phyloP scores from a whole-genome alignment of 2,888 invertebrate genomes.

The Pilophorus perplexus region DNA sequence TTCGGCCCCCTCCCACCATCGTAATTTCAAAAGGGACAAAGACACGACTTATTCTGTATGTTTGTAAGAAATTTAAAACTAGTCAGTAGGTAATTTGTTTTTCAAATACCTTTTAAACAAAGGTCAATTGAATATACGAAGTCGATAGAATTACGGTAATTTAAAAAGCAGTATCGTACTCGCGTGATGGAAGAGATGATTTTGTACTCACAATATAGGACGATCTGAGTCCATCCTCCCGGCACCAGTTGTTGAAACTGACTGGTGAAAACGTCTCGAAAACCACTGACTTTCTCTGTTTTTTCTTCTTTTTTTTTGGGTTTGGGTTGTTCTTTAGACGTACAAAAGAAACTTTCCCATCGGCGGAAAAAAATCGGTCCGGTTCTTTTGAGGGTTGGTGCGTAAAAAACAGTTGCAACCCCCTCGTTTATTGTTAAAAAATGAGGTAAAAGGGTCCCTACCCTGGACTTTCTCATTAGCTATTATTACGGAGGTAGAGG shows the following conservation, averaged over 20 bases:
- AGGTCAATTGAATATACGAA: too few relatives aligned
- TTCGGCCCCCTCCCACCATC: too few relatives aligned
- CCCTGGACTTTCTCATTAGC: conserved; percentile 20
- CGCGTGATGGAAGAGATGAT: background rate
- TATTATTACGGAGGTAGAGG: conserved; percentile 14
- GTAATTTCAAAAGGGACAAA: too few relatives aligned
- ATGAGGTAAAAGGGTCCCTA: conserved; percentile 19
- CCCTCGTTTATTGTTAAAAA: conserved; percentile 11
- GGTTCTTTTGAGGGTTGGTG: background rate
- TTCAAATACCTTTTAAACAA: too few relatives aligned
- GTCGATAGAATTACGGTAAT: too few relatives aligned
- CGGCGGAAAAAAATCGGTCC: conserved; percentile 11
- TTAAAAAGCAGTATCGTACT: too few relatives aligned
- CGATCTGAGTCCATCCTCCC: too few relatives aligned
- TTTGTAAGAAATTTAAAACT: too few relatives aligned
- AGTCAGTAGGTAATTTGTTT: too few relatives aligned
- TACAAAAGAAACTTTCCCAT: conserved; percentile 24
- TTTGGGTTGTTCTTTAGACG: too few relatives aligned
- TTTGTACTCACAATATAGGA: background rate
- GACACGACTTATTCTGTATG: too few relatives aligned
- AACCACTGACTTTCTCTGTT: conserved; percentile 25
- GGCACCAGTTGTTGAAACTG: conserved; percentile 18
- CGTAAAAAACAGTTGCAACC: background rate
- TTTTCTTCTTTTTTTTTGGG: conserved; percentile 11
- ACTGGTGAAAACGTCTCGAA: conserved; percentile 11